These are phyloP conservation scores for Phortica okadai DNA, from an alignment of 2,888 invertebrate genomes.

Conservation along the genomic window DNA sequence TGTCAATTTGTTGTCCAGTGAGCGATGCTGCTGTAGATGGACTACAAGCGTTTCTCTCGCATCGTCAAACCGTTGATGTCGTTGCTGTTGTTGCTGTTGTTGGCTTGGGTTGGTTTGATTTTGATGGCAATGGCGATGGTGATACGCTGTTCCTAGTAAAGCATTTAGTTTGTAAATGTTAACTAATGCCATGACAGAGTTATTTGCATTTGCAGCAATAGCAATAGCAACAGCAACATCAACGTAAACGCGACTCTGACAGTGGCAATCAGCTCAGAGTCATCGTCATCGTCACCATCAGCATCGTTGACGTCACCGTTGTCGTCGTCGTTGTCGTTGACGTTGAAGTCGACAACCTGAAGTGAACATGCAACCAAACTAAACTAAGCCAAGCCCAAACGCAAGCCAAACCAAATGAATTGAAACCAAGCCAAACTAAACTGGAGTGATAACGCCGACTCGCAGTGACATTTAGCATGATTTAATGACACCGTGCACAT, in stretches of 20 bases:
- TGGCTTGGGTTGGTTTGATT: constrained; percentile 28
- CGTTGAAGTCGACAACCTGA: constrained; percentile 7
- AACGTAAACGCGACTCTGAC: constrained; percentile 47
- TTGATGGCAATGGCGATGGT: no score
- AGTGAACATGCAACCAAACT: not conserved
- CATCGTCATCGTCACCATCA: constrained; percentile 9
- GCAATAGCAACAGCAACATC: constrained; percentile 53
- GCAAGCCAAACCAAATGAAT: not conserved
- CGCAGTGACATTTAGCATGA: constrained; percentile 68
- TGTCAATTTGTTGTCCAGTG: constrained; percentile 66
- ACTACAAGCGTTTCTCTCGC: constrained; percentile 4
- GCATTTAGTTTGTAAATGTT: constrained; percentile 67
- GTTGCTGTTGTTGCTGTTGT: constrained; percentile 45
- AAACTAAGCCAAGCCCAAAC: not conserved
- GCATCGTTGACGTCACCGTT: not conserved
- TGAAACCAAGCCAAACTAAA: not conserved
- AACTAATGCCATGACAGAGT: constrained; percentile 71
- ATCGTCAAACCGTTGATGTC: constrained; percentile 30
- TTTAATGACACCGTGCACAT: constrained; percentile 62
- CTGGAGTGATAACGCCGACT: constrained; percentile 18
- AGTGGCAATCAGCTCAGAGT: constrained; percentile 28
- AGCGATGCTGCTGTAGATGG: constrained; percentile 28
- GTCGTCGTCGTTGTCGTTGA: not conserved
- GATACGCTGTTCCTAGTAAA: no score
- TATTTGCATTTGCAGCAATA: constrained; percentile 63